Evolutionary conservation across 2,113 vertebrate genomes (phyloP), one percentile per base, ranked within the genome.

Genomic region (Vimba vimba): DNA sequence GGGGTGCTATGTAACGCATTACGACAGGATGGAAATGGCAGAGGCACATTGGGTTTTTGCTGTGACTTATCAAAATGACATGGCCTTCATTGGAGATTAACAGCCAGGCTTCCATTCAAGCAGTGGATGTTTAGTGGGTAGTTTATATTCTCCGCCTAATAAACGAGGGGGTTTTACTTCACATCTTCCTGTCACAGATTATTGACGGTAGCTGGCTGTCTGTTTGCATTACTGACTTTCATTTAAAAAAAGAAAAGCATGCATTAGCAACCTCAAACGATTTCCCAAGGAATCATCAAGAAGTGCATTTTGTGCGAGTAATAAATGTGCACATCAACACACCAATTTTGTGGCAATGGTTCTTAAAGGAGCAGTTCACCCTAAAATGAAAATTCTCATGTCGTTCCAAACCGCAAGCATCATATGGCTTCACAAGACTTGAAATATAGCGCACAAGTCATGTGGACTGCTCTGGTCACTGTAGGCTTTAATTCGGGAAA

Each of bases 1-100:
- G 12, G 66, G 30, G 43, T 25, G 47, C 47, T 19, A 25, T 76
- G 12, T 79, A 62, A 60, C 17, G 12, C 10, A 45, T 36, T 19
- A n/a, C 10, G 27, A 59, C 76, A 79, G 57, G 59, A 80, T 80
- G 59, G 23, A 21, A 47, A 80, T 66, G 55, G 36, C 39, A 66
- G 78, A 80, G 78, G 78, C 78, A 64, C 78, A 64, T 64, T 62
- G 78, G 59, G 59, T 47, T 80, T 81, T 68, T 82, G 60, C 79
- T 68, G 47, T 82, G 79, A 50, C 64, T 82, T 50, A 11, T 68
- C 43, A 27, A 68, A 81, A 82, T 45, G 57, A 10, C 78, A 60
- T 43, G 36, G n/a, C 39, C 43, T 68, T 66, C 33, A 6, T 62
- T 79, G 57, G 19, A 13, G 27, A 79, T 43, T 79, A 39, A 25